These are phyloP conservation scores for Strigops habroptila DNA, from an alignment of 2,113 vertebrate genomes.

Conservation along the genomic window DNA sequence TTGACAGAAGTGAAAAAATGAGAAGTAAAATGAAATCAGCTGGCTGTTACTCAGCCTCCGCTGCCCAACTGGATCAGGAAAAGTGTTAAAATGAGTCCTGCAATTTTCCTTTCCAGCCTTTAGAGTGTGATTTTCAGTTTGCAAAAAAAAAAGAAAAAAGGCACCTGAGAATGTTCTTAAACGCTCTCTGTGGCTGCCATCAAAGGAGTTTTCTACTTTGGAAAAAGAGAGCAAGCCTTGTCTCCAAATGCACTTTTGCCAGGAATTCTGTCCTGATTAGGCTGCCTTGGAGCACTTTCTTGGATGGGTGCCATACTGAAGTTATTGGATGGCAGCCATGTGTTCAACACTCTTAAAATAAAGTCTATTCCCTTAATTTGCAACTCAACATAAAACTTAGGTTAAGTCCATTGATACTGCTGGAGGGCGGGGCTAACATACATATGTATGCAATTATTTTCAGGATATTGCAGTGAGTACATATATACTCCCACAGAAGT, in stretches of 20 bases:
- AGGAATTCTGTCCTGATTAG: slow-evolving; percentile 40
- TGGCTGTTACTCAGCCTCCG: not conserved
- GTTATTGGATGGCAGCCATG: slow-evolving; percentile 33
- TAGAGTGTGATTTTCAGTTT: slow-evolving; percentile 1
- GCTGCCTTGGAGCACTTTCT: slow-evolving; percentile 15
- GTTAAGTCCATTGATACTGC: slow-evolving; percentile 24
- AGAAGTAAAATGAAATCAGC: slow-evolving; percentile 39
- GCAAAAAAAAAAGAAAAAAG: not conserved
- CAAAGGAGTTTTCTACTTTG: slow-evolving; percentile 28
- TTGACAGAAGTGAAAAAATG: slow-evolving; percentile 22
- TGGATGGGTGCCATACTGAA: slow-evolving; percentile 32
- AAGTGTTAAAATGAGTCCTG: slow-evolving; percentile 8
- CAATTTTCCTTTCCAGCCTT: not conserved
- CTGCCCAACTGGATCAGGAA: not conserved
- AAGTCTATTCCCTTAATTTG: slow-evolving; percentile 52
- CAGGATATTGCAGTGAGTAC: slow-evolving; percentile 9
- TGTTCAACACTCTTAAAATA: slow-evolving; percentile 44
- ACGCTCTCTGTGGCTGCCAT: not conserved
- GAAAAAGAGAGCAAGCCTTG: slow-evolving; percentile 37
- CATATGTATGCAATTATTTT: slow-evolving; percentile 50
- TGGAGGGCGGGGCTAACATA: slow-evolving; percentile 15
- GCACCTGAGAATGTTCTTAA: slow-evolving; percentile 29
- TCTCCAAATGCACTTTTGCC: slow-evolving; percentile 9
- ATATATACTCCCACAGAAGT: not conserved
- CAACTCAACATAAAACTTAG: slow-evolving; percentile 1